Percentiles rank a stretch among this genome's conserved stretches.
Conservation (phyloP, 2,113 vertebrate genomes). For the Oncorhynchus mykiss region DNA sequence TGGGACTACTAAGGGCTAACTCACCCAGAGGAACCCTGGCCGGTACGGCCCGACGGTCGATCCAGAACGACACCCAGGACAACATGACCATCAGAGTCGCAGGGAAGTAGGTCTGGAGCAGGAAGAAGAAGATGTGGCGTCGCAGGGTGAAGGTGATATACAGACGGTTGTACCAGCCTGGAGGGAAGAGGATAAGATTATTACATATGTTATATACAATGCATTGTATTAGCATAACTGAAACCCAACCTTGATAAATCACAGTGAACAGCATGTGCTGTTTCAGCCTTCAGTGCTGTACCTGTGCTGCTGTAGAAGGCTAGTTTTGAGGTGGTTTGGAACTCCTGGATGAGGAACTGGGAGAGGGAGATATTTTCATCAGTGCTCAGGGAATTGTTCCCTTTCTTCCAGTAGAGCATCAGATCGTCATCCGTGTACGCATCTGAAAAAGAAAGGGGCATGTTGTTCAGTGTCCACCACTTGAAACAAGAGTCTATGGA, state of each 20-base stretch:
- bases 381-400: constrained; percentile 88
- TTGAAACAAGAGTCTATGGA: background rate
- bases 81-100: constrained; percentile 88
- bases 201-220: too few relatives aligned
- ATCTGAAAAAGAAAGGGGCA: constrained; percentile 67
- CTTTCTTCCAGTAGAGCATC: constrained; percentile 95
- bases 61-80: constrained; percentile 89
- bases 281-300: constrained; percentile 31
- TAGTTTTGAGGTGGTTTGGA: constrained; percentile 89
- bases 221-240: background rate
- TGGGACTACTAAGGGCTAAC: background rate
- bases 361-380: constrained; percentile 91
- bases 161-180: constrained; percentile 89
- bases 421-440: constrained; percentile 95
- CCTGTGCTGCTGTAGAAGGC: constrained; percentile 97
- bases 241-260: background rate
- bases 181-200: background rate
- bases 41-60: constrained; percentile 83
- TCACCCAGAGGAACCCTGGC: constrained; percentile 85
- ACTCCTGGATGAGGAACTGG: constrained; percentile 93
- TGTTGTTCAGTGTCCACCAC: too few relatives aligned
- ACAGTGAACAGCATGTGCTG: background rate
- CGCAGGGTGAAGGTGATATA: constrained; percentile 86
- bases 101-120: constrained; percentile 86
- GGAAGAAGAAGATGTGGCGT: constrained; percentile 86